phyloP scores from a whole-genome alignment of 1,140 invertebrate species.

The Colletes latitarsis region DNA sequence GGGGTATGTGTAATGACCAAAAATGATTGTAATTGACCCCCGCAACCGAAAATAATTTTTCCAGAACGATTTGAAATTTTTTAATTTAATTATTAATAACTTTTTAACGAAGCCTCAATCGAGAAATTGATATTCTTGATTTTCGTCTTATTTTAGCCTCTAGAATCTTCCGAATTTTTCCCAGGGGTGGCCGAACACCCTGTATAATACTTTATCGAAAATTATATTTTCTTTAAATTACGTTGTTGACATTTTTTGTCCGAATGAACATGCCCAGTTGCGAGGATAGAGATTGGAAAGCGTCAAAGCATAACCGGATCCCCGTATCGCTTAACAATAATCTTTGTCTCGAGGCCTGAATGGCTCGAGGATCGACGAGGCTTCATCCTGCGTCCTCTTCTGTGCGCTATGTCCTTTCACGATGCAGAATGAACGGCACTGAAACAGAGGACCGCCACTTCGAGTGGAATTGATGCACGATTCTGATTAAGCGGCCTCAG shows the following conservation, averaged over 20 bases:
- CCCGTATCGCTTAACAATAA: conserved; percentile 27
- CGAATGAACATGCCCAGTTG: background rate
- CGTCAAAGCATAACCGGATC: conserved; percentile 39
- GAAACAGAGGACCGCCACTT: conserved; percentile 18
- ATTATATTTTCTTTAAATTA: too few species aligned
- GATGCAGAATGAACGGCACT: conserved; percentile 18
- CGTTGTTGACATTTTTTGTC: background rate
- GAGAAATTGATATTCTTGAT: too few species aligned
- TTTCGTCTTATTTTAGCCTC: too few species aligned
- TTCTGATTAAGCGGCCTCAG: conserved; percentile 4
- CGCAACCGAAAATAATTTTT: too few species aligned
- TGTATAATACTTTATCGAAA: too few species aligned
- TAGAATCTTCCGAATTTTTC: too few species aligned
- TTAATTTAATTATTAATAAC: too few species aligned
- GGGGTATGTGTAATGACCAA: too few species aligned
- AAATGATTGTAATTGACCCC: too few species aligned
- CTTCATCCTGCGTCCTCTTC: conserved; percentile 14
- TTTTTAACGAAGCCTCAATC: too few species aligned
- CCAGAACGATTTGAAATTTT: too few species aligned
- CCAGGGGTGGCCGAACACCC: too few species aligned
- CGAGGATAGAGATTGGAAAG: conserved; percentile 28
- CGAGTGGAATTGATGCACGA: conserved; percentile 24
- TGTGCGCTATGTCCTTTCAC: conserved; percentile 32
- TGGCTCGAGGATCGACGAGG: conserved; percentile 7
- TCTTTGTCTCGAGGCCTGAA: conserved; percentile 37